phyloP scores from a whole-genome alignment of 2,888 invertebrate genomes.

The Phaonia tiefii region DNA sequence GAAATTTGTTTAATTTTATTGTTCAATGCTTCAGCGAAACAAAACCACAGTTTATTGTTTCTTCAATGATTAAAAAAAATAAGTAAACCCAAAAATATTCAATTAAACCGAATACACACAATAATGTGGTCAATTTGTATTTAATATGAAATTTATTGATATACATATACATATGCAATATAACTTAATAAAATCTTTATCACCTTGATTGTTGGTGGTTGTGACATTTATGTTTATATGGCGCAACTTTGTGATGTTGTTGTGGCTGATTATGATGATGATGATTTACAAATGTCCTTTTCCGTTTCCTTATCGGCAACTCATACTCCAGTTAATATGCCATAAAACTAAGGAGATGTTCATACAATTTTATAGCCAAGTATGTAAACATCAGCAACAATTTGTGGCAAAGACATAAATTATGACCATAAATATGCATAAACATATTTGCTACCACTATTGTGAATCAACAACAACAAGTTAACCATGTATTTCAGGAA shows the following conservation, averaged over 20 bases:
- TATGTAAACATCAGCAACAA: slow-evolving; percentile 31
- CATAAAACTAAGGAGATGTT: slow-evolving; percentile 1
- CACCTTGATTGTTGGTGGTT: neutral
- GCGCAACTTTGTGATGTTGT: neutral
- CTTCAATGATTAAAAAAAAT: too few species aligned
- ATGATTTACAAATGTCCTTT: slow-evolving; percentile 1
- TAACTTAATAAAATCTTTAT: slow-evolving; percentile 17
- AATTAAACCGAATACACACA: too few species aligned
- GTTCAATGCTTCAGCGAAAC: too few species aligned
- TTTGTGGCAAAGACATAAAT: slow-evolving; percentile 43
- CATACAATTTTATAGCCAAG: neutral
- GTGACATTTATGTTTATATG: neutral
- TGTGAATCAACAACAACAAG: slow-evolving; percentile 22
- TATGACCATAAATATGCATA: slow-evolving; percentile 55
- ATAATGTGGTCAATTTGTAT: too few species aligned
- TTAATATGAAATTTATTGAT: slow-evolving; percentile 10
- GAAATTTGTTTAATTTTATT: too few species aligned
- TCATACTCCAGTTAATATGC: neutral
- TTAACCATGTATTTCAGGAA: slow-evolving; percentile 53
- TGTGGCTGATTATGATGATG: neutral
- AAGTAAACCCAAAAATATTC: too few species aligned
- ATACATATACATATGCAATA: neutral
- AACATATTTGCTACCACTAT: slow-evolving; percentile 49
- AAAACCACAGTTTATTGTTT: too few species aligned
- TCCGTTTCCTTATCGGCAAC: slow-evolving; percentile 13